Evolutionary conservation across 92 coral and sea anemone species (phyloP).

Genomic region (Porites rus): DNA sequence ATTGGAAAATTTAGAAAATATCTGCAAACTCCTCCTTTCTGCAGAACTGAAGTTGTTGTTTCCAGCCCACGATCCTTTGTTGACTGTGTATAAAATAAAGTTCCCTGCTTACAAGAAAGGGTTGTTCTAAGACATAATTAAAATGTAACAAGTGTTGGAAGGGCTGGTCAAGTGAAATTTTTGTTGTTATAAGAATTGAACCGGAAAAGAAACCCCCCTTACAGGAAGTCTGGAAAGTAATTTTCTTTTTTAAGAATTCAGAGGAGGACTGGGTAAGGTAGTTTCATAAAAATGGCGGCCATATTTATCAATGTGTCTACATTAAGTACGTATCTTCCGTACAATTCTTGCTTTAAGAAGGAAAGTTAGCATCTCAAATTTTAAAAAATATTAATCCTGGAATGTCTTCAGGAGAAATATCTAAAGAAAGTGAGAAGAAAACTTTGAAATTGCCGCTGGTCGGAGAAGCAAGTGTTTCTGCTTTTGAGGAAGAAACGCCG

Average conservation of each 20-base stretch:
- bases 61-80: no score
- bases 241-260: neutral
- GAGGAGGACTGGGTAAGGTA: slow-evolving; percentile 9
- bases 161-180: no score
- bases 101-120: no score
- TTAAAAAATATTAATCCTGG: neutral
- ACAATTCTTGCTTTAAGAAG: neutral
- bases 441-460: slow-evolving; percentile 1
- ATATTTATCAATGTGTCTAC: neutral
- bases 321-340: neutral
- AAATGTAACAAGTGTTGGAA: no score
- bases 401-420: slow-evolving; percentile 16
- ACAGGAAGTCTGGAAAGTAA: neutral
- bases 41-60: no score
- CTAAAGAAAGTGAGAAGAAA: slow-evolving; percentile 26
- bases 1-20: no score
- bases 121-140: no score
- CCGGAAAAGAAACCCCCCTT: no score
- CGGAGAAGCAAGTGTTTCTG: slow-evolving; percentile 18
- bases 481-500: slow-evolving; percentile 23
- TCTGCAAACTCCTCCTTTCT: no score
- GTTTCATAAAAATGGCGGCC: neutral
- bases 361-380: neutral
- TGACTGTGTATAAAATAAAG: no score
- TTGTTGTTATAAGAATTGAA: no score